Percentiles rank a stretch among this genome's conserved stretches.
phyloP scores from a whole-genome alignment of 2,797 vertebrate genomes.

The Lateolabrax maculatus region DNA sequence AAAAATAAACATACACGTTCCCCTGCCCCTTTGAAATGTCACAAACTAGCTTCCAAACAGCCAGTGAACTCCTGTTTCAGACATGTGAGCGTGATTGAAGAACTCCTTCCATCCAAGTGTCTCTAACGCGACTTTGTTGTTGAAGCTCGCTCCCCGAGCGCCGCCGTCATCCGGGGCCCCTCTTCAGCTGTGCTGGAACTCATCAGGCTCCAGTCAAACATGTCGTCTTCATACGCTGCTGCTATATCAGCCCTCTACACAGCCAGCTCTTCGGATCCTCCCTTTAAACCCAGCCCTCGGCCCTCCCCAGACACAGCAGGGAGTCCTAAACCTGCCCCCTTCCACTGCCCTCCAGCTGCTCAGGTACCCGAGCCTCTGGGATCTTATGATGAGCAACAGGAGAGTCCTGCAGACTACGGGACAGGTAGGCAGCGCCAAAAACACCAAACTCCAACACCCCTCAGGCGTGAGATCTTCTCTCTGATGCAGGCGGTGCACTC shows the following conservation, averaged over 20 bases:
- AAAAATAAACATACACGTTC: conserved; percentile 76
- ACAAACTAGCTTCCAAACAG: conserved; percentile 50
- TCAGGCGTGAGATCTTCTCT: not conserved
- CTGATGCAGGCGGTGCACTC: conserved; percentile 11
- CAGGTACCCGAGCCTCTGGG: conserved; percentile 25
- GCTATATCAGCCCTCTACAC: conserved; percentile 74
- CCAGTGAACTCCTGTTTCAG: not conserved
- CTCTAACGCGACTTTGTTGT: too few relatives aligned
- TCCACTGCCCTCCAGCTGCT: conserved; percentile 9
- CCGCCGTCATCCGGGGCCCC: conserved; percentile 18
- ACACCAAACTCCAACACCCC: not conserved
- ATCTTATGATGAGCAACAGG: conserved; percentile 73
- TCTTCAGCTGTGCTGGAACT: conserved; percentile 15
- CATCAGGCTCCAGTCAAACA: conserved; percentile 49
- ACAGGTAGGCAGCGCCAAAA: conserved; percentile 62
- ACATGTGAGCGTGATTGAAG: not conserved
- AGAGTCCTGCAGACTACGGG: conserved; percentile 79
- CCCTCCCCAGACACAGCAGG: not conserved
- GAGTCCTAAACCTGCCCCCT: conserved; percentile 10
- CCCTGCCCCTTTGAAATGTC: conserved; percentile 69
- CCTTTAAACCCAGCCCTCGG: conserved; percentile 8
- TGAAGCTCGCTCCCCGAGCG: conserved; percentile 20
- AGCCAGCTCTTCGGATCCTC: conserved; percentile 25
- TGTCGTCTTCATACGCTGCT: conserved; percentile 82
- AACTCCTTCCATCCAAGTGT: not conserved